These are phyloP conservation scores for Siphlonurus alternatus DNA, from an alignment of 2,888 invertebrate genomes.

Conservation along the genomic window DNA sequence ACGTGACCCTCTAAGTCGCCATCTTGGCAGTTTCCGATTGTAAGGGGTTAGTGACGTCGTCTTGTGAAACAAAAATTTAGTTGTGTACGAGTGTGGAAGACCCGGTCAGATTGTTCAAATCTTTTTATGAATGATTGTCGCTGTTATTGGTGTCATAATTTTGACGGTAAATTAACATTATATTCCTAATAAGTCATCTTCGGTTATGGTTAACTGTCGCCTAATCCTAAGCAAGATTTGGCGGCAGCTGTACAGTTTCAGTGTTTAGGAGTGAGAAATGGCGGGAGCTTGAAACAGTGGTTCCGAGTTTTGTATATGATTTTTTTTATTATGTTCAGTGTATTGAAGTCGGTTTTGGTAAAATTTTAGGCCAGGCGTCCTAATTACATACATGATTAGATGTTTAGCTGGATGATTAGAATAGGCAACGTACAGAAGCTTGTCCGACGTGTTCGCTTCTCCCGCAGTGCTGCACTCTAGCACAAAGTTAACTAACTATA, in stretches of 20 bases:
- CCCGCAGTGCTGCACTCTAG: constrained; percentile 9
- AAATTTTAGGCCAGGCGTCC: background rate
- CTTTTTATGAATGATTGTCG: background rate
- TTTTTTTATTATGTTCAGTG: background rate
- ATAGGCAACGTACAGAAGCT: background rate
- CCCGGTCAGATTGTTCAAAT: background rate
- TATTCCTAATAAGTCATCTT: background rate
- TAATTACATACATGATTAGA: background rate
- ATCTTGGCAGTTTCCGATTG: constrained; percentile 35
- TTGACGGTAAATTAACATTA: background rate
- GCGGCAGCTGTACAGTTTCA: constrained; percentile 9
- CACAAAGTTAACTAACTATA: constrained; percentile 1
- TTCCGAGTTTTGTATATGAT: background rate
- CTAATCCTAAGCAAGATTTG: background rate
- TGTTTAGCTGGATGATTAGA: background rate
- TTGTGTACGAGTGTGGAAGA: background rate
- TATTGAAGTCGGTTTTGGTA: background rate
- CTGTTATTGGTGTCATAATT: background rate
- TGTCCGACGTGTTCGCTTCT: constrained; percentile 9
- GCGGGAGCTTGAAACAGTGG: constrained; percentile 2
- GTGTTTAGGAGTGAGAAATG: constrained; percentile 7
- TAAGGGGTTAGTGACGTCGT: constrained; percentile 31
- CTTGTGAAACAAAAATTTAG: background rate
- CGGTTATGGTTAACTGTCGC: background rate
- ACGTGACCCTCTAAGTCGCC: constrained; percentile 37